Evolutionary conservation across 2,888 invertebrate genomes (phyloP), one percentile per base, ranked within the genome.

Genomic region (Sarcophaga subvicina): DNA sequence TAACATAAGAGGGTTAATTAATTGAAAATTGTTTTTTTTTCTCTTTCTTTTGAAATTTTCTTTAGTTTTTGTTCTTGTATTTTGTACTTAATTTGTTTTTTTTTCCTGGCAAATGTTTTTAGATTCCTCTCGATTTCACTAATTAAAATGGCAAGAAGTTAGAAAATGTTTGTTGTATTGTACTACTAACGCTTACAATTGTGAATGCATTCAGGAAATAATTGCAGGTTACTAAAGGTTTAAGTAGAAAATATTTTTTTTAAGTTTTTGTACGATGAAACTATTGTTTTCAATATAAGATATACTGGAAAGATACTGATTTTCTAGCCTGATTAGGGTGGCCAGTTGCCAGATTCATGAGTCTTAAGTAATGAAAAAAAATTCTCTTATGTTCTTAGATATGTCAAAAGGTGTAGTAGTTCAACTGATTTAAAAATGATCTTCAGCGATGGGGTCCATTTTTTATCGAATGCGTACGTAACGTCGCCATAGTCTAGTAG

Each of bases 1-100:
- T 82, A 79, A 66, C 37, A 73, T 78, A 82, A 85, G 73, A 82
- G 78, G 71, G 72, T 70, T 78, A 82, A 75, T 86, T 81, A 80
- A 84, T 84, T 80, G 49, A 71, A 84, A 84, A 71, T 76, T 37
- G 12, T 84, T 84, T 17, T 20, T 67, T 75, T 47, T 71, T 71
- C 45, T 72, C 3, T 25, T 59, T 64, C 8, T 54, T 45, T 54
- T 17, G 1, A 17, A 49, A 37, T 60, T 25, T 37, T 14, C 25
- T 45, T 4, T 79, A 37, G 5, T 67, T 37, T 22, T 37, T 37
- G 2, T 10, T 37, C 2, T 64, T 64, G 3, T 54, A 17, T 54
- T 12, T 54, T 54, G 1, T 54, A 54, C 17, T 54, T 54, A 49
- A 12, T 5, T 4, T 54, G 3, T 54, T 54, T 54, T 54, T 17